Evolutionary conservation across 2,888 invertebrate species (phyloP), one percentile per base, ranked within the genome.

Genomic region (Pandemis cinnamomeana): DNA sequence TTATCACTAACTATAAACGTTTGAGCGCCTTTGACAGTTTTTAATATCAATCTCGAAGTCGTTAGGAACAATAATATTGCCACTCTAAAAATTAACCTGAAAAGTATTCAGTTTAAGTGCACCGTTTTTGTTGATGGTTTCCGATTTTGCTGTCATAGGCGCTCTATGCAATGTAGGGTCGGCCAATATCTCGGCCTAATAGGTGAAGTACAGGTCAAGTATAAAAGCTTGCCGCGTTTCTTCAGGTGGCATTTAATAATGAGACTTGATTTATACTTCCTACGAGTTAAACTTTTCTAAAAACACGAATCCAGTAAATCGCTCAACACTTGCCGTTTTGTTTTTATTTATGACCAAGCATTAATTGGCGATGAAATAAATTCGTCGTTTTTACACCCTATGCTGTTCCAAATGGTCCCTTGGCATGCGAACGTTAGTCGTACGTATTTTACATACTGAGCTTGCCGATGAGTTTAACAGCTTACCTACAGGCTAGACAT

Each of bases 281-380:
- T 10, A 13, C 11, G 7, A 53, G 60, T 27, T 70, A 64, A 73
- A 66, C 44, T 60, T 70, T 74, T 66, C 61, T 74, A 53, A 53
- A 64, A 71, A 67, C 42, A 46, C 46, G 36, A 44, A n/a, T 13
- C 51, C 66, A 61, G 44, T 74, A 74, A 74, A 74, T 74, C 74
- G 70, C 71, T 74, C 74, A 71, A 71, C 74, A 74, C 74, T 74
- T 58, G 67, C 61, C 67, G 74, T 71, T 74, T 71, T 48, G 8
- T 61, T 71, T 55, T 74, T 74, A 74, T 74, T 74, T 74, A 74
- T 74, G 71, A 67, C 15, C 62, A 60, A 71, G 71, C 74, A 74
- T 74, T 74, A 74, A 71, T 74, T 74, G 74, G 61, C 61, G 70
- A 74, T 74, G 70, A 74, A 74, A 74, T 74, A 74, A 74, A 74